Evolutionary conservation across 2,888 invertebrate genomes (phyloP), one percentile per base, ranked within the genome.

Genomic region (Petrolisthes manimaculis): DNA sequence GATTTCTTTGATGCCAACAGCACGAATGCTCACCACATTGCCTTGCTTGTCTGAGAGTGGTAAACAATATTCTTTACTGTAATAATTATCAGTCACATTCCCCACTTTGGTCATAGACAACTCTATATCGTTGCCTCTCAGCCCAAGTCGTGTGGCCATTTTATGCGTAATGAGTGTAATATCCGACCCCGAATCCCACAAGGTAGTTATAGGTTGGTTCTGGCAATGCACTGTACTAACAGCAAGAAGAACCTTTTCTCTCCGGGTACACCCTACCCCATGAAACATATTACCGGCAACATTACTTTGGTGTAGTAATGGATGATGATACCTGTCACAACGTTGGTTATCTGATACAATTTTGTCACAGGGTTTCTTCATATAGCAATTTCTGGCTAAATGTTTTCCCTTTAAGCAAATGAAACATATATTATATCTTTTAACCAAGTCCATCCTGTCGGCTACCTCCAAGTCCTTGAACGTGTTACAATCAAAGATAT

Each of bases 21-120:
- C 83, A 5, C 21, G 14, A 3, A 83, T 53, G 5, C 53, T 14
- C 51, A 71, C 71, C 18, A 5, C 6, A 14, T 71, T 12, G 12
- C 83, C 83, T 18, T 53, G 5, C 55, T 51, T 53, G 51, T 83
- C 71, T 8, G 61, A 21, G 12, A 83, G 5, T 18, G 83, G 83
- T 3, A 69, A 51, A 14, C 9, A 6, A 54, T 83, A 83, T 54
- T 83, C 83, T 24, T 83, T 83, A 51, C 74, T 83, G 6, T 18
- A 8, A 53, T 12, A 69, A 5, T 6, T 53, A 12, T 83, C 69
- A n/a, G 54, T 74, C 4, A 37, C 51, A 79, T 56, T 69, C 8
- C 80, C 85, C 14, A 78, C 85, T 53, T 83, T 83, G n/a, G 83
- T 83, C n/a, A 71, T 71, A n/a, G 83, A 53, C 18, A 83, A 53